phyloP scores from a whole-genome alignment of 2,113 vertebrate species.

The Pan paniscus region DNA sequence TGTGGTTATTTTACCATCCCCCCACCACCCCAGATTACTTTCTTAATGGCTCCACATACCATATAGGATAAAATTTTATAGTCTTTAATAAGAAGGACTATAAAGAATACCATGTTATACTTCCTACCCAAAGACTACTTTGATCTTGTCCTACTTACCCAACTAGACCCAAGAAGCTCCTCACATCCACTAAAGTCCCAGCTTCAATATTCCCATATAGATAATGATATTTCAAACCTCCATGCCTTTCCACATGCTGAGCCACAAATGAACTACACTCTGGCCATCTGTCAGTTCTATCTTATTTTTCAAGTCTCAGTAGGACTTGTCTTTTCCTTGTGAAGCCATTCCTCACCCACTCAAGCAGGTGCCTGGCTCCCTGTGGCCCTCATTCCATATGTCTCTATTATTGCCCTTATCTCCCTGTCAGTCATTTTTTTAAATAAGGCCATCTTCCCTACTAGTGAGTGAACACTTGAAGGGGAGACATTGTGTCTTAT shows the following conservation, averaged over 20 bases:
- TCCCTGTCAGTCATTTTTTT: neutral
- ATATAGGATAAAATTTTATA: neutral
- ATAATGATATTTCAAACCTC: conserved; percentile 10
- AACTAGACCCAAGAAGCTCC: neutral
- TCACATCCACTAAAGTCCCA: neutral
- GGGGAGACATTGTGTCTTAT: neutral
- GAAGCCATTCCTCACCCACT: neutral
- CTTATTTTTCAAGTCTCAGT: conserved; percentile 28
- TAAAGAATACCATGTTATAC: neutral
- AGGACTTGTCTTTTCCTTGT: conserved; percentile 41
- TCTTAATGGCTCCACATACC: neutral
- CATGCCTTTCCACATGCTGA: neutral
- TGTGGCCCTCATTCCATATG: neutral
- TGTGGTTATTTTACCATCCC: neutral
- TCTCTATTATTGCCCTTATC: neutral
- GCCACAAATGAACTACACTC: neutral
- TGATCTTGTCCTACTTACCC: neutral
- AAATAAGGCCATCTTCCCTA: neutral
- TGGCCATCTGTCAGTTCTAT: neutral
- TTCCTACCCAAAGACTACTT: neutral
- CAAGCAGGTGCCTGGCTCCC: neutral
- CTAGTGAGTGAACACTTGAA: neutral
- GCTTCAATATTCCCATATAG: neutral
- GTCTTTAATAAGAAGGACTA: neutral
- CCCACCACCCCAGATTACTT: neutral